Evolutionary conservation across 2,888 invertebrate species (phyloP), one percentile per base, ranked within the genome.

Genomic region (Uropetala carovei): DNA sequence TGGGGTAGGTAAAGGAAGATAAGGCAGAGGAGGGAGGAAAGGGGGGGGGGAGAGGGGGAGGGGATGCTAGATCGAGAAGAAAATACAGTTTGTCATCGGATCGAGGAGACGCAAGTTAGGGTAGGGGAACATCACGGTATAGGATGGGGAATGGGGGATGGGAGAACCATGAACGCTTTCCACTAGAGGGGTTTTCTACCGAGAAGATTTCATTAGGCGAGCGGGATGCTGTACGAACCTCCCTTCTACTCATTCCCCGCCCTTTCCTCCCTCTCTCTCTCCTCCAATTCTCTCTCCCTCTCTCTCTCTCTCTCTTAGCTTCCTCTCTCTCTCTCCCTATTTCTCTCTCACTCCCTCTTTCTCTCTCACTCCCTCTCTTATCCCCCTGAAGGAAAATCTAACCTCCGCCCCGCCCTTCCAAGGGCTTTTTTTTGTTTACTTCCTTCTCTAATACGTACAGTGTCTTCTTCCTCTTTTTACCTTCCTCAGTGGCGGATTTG

Each of bases 181-280:
- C 43, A 59, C 60, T 5, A 57, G 84, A 59, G 85, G 59, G 59
- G 59, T 59, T 58, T 59, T 86, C 59, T 58, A 14, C 59, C 18
- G 56, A 43, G 56, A 83, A 68, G 64, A 89, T 89, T 89, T 89
- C 89, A 89, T 89, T 89, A 68, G 89, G n/a, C 18, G 64, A 43
- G 43, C 43, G 89, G 60, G 27, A 30, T 64, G n/a, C 60, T 43
- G 18, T 18, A n/a, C 16, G 83, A 82, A 56, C 4, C 56, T 75
- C 4, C n/a, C 58, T 22, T 18, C 85, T 22, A 16, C n/a, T 60
- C 18, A 10, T 60, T 30, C 30, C 14, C 18, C 60, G 22, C 60
- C 9, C 85, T 18, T 18, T 56, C 84, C 56, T 22, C 58, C 22
- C 8, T 22, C 58, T 14, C 85, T 11, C 3, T 27, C 85, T 10